These are phyloP conservation scores for Chlorops oryzae DNA, from an alignment of 1,140 invertebrate species.

Conservation along the genomic window DNA sequence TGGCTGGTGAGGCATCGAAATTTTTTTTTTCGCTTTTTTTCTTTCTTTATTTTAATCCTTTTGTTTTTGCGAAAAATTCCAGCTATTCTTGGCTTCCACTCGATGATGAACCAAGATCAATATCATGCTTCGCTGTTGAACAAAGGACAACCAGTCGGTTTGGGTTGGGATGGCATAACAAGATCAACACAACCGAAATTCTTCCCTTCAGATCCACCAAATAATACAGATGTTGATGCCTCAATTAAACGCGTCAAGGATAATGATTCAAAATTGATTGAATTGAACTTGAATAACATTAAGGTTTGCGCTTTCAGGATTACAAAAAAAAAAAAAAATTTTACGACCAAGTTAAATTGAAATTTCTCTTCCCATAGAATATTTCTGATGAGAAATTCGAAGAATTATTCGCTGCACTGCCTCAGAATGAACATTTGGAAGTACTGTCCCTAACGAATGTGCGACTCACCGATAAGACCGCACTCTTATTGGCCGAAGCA, in stretches of 20 bases:
- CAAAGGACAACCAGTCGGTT: conserved; percentile 78
- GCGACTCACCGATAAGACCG: conserved; percentile 82
- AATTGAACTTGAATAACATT: conserved; percentile 97
- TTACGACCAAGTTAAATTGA: background rate
- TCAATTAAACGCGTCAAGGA: conserved; percentile 81
- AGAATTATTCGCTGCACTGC: conserved; percentile 80
- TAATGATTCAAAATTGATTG: conserved; percentile 79
- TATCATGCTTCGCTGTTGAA: conserved; percentile 93
- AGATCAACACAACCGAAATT: conserved; percentile 89
- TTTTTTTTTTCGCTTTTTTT: background rate
- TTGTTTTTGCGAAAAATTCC: conserved; percentile 13
- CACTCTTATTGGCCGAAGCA: conserved; percentile 74
- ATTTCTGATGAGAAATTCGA: conserved; percentile 94
- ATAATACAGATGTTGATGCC: conserved; percentile 87
- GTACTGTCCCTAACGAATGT: conserved; percentile 89
- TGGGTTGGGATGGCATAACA: conserved; percentile 89
- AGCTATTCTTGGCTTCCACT: conserved; percentile 98
- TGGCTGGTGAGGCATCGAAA: conserved; percentile 68
- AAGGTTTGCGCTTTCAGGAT: conserved; percentile 57
- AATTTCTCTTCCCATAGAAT: conserved; percentile 59
- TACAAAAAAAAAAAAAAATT: too few relatives aligned
- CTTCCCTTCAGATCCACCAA: conserved; percentile 86
- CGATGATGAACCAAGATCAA: conserved; percentile 99
- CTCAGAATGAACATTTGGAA: conserved; percentile 86
- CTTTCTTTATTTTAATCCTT: too few relatives aligned